A percentile compares a stretch with the other conserved stretches of the same genome.
Conservation (phyloP, 2,113 vertebrate species). For the Myotis lucifugus region DNA sequence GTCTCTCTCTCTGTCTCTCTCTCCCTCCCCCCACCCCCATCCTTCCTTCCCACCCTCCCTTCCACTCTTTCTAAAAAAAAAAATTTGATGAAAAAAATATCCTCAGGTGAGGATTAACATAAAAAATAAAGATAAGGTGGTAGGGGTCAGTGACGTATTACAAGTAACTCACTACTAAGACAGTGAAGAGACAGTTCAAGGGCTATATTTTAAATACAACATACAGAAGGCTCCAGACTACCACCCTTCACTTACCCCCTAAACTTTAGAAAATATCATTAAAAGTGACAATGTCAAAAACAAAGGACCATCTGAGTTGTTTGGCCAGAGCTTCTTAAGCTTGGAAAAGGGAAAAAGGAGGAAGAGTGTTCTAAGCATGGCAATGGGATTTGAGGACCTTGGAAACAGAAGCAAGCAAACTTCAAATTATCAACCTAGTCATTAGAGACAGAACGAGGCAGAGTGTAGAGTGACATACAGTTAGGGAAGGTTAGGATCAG, state of each 20-base stretch:
- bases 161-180: background rate
- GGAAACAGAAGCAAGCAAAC: background rate
- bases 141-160: background rate
- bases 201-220: background rate
- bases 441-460: background rate
- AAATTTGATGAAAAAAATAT: too few species aligned
- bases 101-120: too few species aligned
- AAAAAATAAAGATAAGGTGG: background rate
- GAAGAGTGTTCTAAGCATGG: background rate
- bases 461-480: background rate
- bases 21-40: too few species aligned
- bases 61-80: too few species aligned
- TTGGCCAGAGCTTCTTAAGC: background rate
- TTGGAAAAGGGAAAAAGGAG: constrained; percentile 7
- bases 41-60: too few species aligned
- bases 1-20: too few species aligned
- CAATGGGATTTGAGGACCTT: background rate
- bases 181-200: background rate
- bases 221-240: background rate
- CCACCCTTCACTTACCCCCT: background rate
- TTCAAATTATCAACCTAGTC: background rate
- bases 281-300: background rate
- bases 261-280: constrained; percentile 4
- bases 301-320: background rate
- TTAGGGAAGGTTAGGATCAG: background rate